These are phyloP conservation scores for Fulica atra DNA, from an alignment of 2,113 vertebrate species.

Conservation along the genomic window DNA sequence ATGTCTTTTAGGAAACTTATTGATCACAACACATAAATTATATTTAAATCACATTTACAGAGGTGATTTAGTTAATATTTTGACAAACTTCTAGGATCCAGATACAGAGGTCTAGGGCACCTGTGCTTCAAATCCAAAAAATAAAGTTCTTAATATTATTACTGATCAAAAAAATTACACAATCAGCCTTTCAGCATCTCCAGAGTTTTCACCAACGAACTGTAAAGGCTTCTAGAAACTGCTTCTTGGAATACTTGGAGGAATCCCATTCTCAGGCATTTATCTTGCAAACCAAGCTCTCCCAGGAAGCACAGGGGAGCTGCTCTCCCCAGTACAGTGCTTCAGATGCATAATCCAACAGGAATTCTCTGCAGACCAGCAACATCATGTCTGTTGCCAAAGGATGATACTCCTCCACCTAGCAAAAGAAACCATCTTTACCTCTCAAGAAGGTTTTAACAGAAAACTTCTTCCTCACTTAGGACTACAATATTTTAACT, in stretches of 20 bases:
- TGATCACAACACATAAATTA: neutral
- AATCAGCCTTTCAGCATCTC: neutral
- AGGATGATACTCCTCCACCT: neutral
- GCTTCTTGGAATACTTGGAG: neutral
- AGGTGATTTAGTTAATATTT: neutral
- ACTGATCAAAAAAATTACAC: neutral
- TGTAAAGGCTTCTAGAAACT: neutral
- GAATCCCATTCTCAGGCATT: neutral
- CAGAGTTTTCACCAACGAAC: neutral
- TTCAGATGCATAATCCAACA: neutral
- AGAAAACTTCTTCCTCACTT: neutral
- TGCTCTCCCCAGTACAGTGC: neutral
- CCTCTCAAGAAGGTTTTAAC: neutral
- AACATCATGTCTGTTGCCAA: neutral
- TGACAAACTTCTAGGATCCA: neutral
- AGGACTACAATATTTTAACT: neutral
- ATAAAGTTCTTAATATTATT: neutral
- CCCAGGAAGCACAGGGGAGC: neutral
- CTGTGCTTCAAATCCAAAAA: neutral
- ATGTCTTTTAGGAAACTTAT: neutral
- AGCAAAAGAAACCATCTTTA: neutral
- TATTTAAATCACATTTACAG: neutral
- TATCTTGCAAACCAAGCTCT: neutral
- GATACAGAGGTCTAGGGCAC: neutral
- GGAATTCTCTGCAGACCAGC: neutral